Base-by-base conservation (phyloP, 2,797 vertebrate genomes). In the Gymnocypris eckloni region DNA sequence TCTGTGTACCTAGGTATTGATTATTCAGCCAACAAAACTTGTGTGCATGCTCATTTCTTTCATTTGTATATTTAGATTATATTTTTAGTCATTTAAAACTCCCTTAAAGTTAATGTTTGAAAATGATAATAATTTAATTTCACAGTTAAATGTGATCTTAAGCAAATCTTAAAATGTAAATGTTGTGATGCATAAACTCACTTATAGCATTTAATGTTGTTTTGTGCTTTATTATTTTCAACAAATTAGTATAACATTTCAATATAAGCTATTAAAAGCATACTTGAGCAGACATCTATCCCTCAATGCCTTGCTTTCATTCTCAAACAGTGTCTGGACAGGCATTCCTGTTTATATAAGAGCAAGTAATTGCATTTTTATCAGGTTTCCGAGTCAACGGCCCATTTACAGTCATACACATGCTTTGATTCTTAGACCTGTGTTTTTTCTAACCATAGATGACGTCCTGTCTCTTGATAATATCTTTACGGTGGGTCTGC, bases 381-480 rank as follows among this genome's bases (percentile, higher is more conserved):
- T 33, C 4, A 0, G 15, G 59, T 11, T 67, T 33, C 41, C 15
- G 20, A 81, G 56, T 39, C 18, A 69, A 39, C 0, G 1, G 4
- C 6, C 28, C 28, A 70, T 81, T 52, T 77, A 67, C 28, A 28
- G n/a, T 77, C 37, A 67, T 54, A 83, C 25, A 84, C 48, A 43
- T 54, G 33, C 45, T 77, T 77, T 3, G 45, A 83, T 41, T 15
- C 15, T 61, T 25, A 64, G 25, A 33, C 64, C 16, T 39, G 41
- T 0, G 10, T 13, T 56, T 20, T 18, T 28, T 33, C 90, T 92
- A 90, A 98, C 97, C 97, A 0, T 98, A 98, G 88, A 98, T 98
- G 92, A 98, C 97, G 0, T 98, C 97, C 92, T 98, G 97, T 48
- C 97, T 95, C 87, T 98, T 98, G 95, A 98, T 98, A 84, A 97